These are phyloP conservation scores for Pachycephala philippinensis DNA, from an alignment of 2,113 vertebrate genomes.

Conservation along the genomic window DNA sequence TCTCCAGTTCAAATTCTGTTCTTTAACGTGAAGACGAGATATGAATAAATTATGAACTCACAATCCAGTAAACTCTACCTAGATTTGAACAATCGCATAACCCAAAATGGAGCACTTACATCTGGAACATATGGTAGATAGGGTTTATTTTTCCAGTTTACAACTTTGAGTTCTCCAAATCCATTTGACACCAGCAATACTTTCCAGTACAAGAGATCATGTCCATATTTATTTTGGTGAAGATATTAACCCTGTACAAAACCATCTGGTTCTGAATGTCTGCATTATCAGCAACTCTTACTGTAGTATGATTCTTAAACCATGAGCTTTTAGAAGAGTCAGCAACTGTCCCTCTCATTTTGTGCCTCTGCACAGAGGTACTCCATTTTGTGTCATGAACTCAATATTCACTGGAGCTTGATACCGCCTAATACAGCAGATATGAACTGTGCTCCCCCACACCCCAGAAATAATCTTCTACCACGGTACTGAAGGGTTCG, in stretches of 20 bases:
- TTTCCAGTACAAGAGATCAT: background rate
- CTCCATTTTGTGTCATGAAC: background rate
- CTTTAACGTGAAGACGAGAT: background rate
- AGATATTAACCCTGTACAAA: background rate
- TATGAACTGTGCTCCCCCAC: background rate
- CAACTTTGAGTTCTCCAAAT: background rate
- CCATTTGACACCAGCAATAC: background rate
- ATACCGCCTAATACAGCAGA: background rate
- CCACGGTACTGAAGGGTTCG: accelerated
- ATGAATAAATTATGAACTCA: background rate
- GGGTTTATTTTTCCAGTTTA: background rate
- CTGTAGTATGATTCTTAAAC: background rate
- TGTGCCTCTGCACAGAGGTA: background rate
- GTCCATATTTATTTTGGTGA: background rate
- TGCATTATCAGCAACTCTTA: background rate
- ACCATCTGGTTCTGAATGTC: background rate
- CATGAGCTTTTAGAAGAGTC: background rate
- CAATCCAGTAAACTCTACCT: background rate
- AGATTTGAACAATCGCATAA: background rate
- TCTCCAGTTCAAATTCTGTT: background rate
- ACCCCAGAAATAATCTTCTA: background rate
- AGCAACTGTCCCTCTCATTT: background rate
- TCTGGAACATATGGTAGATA: background rate
- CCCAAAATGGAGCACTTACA: background rate
- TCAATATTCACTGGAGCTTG: background rate